These are phyloP conservation scores for Phalacrocorax carbo DNA, from an alignment of 2,113 vertebrate genomes.

Conservation along the genomic window DNA sequence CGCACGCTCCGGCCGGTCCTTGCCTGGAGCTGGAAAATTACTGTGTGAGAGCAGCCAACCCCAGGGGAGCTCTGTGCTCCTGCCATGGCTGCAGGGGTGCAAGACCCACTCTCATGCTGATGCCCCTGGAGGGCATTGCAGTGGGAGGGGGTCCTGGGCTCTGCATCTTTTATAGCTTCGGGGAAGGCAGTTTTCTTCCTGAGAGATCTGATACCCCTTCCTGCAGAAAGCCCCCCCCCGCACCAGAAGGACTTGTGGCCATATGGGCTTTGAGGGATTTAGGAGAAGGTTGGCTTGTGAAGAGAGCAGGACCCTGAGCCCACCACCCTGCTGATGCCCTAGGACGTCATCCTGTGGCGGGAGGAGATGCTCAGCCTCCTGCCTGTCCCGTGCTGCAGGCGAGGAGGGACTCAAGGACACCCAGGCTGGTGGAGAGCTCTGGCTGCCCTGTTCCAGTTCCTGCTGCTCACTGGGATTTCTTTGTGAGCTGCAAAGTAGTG, in stretches of 20 bases:
- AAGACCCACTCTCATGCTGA: neutral
- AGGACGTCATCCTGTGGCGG: neutral
- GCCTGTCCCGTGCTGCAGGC: neutral
- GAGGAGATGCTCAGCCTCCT: neutral
- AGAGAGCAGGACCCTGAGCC: neutral
- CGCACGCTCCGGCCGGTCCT: neutral
- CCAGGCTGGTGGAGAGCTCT: neutral
- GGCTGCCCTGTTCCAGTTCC: conserved; percentile 7
- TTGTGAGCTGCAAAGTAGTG: neutral
- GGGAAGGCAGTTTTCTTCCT: neutral
- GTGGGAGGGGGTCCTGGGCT: neutral
- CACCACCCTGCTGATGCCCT: fast-evolving
- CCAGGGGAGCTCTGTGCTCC: neutral
- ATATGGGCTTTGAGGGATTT: neutral
- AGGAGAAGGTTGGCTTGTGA: neutral
- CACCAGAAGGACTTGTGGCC: neutral
- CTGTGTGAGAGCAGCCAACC: neutral
- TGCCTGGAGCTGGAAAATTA: neutral
- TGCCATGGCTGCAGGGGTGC: neutral
- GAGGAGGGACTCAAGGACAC: conserved; percentile 14
- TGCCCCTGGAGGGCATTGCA: neutral
- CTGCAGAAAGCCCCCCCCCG: neutral
- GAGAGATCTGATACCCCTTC: neutral
- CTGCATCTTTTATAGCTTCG: fast-evolving
- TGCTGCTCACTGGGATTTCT: conserved; percentile 18